Base-by-base conservation (phyloP, 1,140 invertebrate species). In the Papilio dardanus region DNA sequence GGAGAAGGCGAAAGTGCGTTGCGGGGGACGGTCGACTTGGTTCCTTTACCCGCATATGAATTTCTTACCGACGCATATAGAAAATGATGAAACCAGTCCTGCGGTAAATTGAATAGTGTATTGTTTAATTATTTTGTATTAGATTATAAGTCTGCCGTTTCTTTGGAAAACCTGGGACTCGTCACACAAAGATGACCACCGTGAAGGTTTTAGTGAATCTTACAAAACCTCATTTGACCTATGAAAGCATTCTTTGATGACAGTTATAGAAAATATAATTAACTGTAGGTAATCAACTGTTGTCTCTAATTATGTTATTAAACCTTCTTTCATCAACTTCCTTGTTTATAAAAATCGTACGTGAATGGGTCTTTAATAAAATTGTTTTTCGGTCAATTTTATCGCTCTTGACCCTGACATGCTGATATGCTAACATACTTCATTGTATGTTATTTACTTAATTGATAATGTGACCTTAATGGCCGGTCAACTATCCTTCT, bases 1-100 rank as follows among this genome's bases (percentile, higher is more conserved):
- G 1, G 92, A 93, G 81, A 91, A 90, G 69, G 74, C 74, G 8
- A 91, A 88, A 71, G 83, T 92, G 5, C 82, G 89, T 1, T 31
- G 65, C 5, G 90, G 90, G 0, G 82, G 80, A 1, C 76, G 75
- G 1, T 88, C 89, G 0, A 82, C 71, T 0, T 93, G 92, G 92
- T 93, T 92, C 76, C 77, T 91, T 31, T 93, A 93, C 30, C 71
- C 78, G 0, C 75, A 86, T 31, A 71, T 93, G 74, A 85, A 79
- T 3, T 93, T 93, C 68, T 67, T 92, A 58, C 90, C 88, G 0
- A 86, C 66, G 7, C 88, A 92, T 54, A 16, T 93, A 14, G 74
- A 82, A 0, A 81, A 81, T 74, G 69, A 50, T 2, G 71, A 74
- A 2, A n/a, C 46, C 4, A 58, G 71, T 33, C 71, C 75, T 12